Conservation (phyloP, 2,888 invertebrate genomes). For the Cheilosia variabilis region DNA sequence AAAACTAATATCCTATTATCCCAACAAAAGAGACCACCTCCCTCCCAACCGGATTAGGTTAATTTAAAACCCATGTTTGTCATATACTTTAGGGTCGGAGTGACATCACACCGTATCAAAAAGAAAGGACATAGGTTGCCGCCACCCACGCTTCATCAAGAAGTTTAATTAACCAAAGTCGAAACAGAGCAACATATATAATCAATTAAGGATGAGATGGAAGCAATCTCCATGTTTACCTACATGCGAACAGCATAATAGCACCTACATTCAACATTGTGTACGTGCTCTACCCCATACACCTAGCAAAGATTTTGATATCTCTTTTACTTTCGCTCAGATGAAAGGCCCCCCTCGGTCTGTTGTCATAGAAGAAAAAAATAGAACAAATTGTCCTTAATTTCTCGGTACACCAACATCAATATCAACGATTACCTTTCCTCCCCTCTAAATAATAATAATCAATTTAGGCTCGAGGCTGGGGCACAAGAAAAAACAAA, state of each 20-base stretch:
- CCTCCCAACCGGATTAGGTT: constrained; percentile 50
- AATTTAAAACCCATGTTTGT: constrained; percentile 54
- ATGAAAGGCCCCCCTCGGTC: constrained; percentile 21
- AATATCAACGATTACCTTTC: constrained; percentile 65
- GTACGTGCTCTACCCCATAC: constrained; percentile 32
- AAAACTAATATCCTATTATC: constrained; percentile 62
- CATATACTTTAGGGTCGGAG: constrained; percentile 26
- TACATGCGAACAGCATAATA: constrained; percentile 40
- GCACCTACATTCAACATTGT: constrained; percentile 12
- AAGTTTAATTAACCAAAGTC: constrained; percentile 37
- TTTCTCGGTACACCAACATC: constrained; percentile 57
- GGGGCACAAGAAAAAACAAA: not conserved
- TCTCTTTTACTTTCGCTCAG: constrained; percentile 30
- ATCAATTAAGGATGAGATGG: constrained; percentile 58
- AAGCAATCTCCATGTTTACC: constrained; percentile 40
- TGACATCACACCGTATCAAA: constrained; percentile 31
- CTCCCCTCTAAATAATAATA: constrained; percentile 62
- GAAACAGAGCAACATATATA: constrained; percentile 22
- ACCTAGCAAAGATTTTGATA: constrained; percentile 28
- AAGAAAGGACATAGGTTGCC: not conserved
- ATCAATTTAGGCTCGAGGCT: constrained; percentile 67
- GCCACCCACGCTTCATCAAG: not conserved
- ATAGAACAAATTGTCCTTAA: constrained; percentile 49
- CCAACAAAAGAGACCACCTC: constrained; percentile 44
- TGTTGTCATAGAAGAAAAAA: not conserved